Conservation (phyloP, 2,113 vertebrate species). For the Tyrannus savana region DNA sequence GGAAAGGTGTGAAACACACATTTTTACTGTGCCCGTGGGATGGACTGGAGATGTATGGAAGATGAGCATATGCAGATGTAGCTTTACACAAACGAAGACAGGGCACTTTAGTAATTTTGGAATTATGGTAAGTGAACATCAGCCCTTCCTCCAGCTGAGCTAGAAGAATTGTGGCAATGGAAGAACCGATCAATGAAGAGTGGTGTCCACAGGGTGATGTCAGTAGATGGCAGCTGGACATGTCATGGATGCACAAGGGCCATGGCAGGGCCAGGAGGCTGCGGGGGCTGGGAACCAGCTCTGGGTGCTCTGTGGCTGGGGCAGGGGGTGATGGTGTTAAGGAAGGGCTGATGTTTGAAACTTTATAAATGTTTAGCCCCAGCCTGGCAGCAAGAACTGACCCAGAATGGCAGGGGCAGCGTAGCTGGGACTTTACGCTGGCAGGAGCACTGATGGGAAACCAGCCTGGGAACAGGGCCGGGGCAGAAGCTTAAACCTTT, state of each 20-base stretch:
- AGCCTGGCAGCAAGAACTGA: background rate
- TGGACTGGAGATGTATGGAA: rapidly evolving
- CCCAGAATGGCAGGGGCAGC: background rate
- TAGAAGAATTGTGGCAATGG: background rate
- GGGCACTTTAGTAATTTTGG: background rate
- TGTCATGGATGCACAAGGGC: rapidly evolving
- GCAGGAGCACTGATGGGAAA: background rate
- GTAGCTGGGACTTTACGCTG: rapidly evolving
- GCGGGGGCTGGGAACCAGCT: background rate
- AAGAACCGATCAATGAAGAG: background rate
- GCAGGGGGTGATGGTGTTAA: rapidly evolving
- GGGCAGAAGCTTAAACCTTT: background rate
- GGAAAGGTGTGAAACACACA: background rate
- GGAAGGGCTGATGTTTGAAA: background rate
- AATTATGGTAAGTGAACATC: background rate
- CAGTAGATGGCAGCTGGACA: rapidly evolving
- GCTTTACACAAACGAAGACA: background rate
- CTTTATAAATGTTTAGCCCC: background rate
- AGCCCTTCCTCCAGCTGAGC: background rate
- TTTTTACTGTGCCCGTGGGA: background rate
- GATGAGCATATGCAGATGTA: rapidly evolving
- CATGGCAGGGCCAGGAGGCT: background rate
- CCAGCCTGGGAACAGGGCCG: rapidly evolving
- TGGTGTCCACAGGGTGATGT: rapidly evolving
- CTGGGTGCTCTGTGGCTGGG: background rate